Base-by-base conservation (phyloP, 2,113 vertebrate species). In the Hippocampus guttulatus region DNA sequence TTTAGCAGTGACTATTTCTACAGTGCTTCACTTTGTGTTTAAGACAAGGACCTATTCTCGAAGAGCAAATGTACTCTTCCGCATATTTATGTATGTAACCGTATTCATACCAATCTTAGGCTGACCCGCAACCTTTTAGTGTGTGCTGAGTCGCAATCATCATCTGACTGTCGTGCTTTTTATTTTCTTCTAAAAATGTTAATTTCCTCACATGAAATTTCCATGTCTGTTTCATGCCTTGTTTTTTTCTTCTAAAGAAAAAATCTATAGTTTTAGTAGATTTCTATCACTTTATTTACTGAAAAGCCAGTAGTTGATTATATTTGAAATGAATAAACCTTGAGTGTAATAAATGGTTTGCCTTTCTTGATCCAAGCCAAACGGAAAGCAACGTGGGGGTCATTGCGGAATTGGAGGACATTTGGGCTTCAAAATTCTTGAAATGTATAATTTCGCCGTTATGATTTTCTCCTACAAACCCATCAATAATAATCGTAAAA, bases 211-310 rank as follows among this genome's bases (percentile, higher is more conserved):
- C 83, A 80, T 76, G 75, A 82, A 86, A 82, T 87, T 81, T 81
- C 77, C 85, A 87, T 75, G 88, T 78, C 80, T 79, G 66, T 87
- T 82, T 87, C 81, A 83, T 78, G 76, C 78, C 81, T 88, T 87
- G 69, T 80, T 84, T 65, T 87, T 89, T 88, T 90, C 80, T 91
- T 87, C 74, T 85, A 73, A 89, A 90, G 84, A 88, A 88, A 75
- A 87, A 90, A 83, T 70, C 63, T 57, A 91, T 91, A 88, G 90
- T 89, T 90, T 88, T 85, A 92, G 89, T 92, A 92, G 85, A 90
- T 92, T 93, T 92, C 84, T 92, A 92, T 92, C 85, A 91, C 86
- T 88, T 91, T 92, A 92, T 92, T 92, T 92, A 91, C 91, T 89
- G 87, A 92, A 72, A 93, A 90, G 85, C 89, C 87, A 89, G 87